These are phyloP conservation scores for Phymatocera aterrima DNA, from an alignment of 2,888 invertebrate genomes.

Conservation along the genomic window DNA sequence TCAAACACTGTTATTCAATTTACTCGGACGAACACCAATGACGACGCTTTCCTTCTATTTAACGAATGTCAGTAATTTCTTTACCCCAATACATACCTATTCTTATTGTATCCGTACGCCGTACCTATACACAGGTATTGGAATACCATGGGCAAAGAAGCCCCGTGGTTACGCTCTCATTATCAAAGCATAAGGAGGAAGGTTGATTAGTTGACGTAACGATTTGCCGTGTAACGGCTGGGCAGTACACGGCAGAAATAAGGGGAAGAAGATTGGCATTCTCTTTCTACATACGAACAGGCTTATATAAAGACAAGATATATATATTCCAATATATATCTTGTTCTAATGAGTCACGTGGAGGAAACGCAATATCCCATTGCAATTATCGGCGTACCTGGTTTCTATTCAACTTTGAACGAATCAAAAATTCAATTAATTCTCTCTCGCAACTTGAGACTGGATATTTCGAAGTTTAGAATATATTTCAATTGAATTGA, in stretches of 20 bases:
- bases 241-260: not conserved
- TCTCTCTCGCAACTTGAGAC: no score
- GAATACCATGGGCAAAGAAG: not conserved
- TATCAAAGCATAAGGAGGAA: not conserved
- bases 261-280: not conserved
- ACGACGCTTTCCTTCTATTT: no score
- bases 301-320: not conserved
- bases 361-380: not conserved
- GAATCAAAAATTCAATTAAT: not conserved
- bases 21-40: no score
- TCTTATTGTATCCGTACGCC: no score
- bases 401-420: not conserved
- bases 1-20: no score
- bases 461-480: no score
- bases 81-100: no score
- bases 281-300: not conserved
- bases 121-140: no score
- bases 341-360: not conserved
- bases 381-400: not conserved
- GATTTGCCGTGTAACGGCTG: not conserved
- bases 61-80: no score
- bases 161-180: conserved; percentile 6
- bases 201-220: conserved; percentile 24
- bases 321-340: not conserved
- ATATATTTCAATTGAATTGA: no score